phyloP scores from a whole-genome alignment of 2,113 vertebrate species.

The Oncorhynchus mykiss region DNA sequence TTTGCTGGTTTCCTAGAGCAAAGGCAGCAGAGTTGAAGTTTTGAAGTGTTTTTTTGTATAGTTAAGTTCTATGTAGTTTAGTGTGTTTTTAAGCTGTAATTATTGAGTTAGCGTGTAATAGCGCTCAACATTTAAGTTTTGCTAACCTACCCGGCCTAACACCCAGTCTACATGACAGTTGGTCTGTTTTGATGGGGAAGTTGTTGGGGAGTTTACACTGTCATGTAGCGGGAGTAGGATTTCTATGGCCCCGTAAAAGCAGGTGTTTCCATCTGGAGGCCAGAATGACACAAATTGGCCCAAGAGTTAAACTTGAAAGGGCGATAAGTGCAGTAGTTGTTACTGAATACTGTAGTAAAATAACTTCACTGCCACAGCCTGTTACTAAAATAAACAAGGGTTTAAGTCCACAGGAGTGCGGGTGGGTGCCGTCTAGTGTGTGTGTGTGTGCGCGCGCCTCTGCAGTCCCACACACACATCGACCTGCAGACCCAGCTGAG shows the following conservation, averaged over 20 bases:
- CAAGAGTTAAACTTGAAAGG: slow-evolving; percentile 59
- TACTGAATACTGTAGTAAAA: slow-evolving; percentile 72
- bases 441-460: neutral
- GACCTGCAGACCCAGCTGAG: slow-evolving; percentile 72
- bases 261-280: slow-evolving; percentile 50
- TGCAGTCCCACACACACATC: slow-evolving; percentile 11
- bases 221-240: slow-evolving; percentile 27
- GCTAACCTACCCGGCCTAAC: neutral
- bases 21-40: slow-evolving; percentile 27
- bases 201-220: slow-evolving; percentile 49
- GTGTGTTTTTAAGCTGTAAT: slow-evolving; percentile 32
- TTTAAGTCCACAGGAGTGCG: slow-evolving; percentile 35
- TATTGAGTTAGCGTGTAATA: slow-evolving; percentile 7
- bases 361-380: slow-evolving; percentile 68
- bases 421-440: slow-evolving; percentile 30
- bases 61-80: slow-evolving; percentile 46
- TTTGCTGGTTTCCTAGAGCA: slow-evolving; percentile 38
- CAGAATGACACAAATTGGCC: slow-evolving; percentile 48
- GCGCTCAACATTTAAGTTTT: slow-evolving; percentile 2
- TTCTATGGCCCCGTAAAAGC: slow-evolving; percentile 28
- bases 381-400: slow-evolving; percentile 76
- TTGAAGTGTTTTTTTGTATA: slow-evolving; percentile 34
- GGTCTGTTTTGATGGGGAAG: slow-evolving; percentile 50
- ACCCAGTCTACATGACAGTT: slow-evolving; percentile 17
- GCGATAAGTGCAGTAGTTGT: slow-evolving; percentile 68